Conservation (phyloP, 2,888 invertebrate genomes). For the Empis livida region DNA sequence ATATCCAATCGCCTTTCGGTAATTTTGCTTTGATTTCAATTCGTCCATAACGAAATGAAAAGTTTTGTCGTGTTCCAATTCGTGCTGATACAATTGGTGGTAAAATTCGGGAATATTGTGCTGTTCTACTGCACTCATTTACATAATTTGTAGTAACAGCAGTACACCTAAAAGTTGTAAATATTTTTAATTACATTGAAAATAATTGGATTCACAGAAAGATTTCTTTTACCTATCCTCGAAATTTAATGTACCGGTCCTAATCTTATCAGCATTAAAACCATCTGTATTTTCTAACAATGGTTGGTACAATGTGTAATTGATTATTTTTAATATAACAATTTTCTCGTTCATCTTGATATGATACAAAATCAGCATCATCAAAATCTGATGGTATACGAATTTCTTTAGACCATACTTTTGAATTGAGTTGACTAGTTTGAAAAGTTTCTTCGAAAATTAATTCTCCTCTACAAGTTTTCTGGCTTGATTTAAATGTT, state of each 20-base stretch:
- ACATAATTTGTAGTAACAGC: constrained; percentile 28
- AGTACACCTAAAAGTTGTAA: constrained; percentile 14
- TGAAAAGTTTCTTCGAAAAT: neutral
- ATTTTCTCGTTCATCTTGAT: constrained; percentile 28
- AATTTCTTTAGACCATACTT: constrained; percentile 45
- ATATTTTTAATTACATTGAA: too few relatives aligned
- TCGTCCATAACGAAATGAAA: constrained; percentile 56
- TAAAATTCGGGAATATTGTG: constrained; percentile 36
- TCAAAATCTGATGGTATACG: constrained; percentile 39
- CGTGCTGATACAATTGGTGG: constrained; percentile 56
- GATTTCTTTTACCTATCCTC: constrained; percentile 9
- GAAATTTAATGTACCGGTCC: constrained; percentile 21
- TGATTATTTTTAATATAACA: constrained; percentile 19
- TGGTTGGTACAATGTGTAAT: constrained; percentile 28
- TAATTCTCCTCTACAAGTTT: neutral
- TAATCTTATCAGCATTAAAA: constrained; percentile 14
- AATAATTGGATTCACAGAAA: too few relatives aligned
- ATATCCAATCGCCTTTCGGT: constrained; percentile 65
- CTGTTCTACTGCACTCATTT: constrained; percentile 35
- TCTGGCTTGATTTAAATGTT: neutral
- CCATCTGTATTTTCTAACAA: constrained; percentile 12
- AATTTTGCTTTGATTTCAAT: constrained; percentile 57
- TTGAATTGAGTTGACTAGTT: constrained; percentile 24
- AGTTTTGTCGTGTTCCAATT: constrained; percentile 45
- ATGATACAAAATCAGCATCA: constrained; percentile 36